Base-by-base conservation (phyloP, 1,140 invertebrate genomes). In the Ips nitidus region DNA sequence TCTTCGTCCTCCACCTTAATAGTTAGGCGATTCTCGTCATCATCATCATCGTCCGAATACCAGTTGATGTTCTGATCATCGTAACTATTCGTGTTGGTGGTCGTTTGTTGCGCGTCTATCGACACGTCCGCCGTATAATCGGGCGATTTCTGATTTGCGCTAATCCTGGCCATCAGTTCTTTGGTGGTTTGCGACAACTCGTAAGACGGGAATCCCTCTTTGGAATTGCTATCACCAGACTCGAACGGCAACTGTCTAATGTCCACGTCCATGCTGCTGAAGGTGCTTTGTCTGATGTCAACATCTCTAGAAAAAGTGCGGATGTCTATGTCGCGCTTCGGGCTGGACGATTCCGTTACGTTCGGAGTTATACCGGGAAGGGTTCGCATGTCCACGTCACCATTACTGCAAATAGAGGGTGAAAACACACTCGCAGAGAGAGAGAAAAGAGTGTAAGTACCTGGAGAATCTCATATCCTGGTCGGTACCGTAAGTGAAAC, bases 11-110 rank as follows among this genome's bases (percentile, higher is more conserved):
- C 78, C n/a, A 76, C 77, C 69, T 78, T 77, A 45, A 77, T 77
- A 1, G 74, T 80, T 42, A 79, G 68, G 4, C 77, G 69, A 66
- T 79, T 76, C 8, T 75, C 73, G 45, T 78, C 76, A 40, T 76
- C 75, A 52, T 91, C 89, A 70, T 91, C 89, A 59, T 92, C 90
- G 73, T 89, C 90, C 0, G 89, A 91, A 77, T 91, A 92, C 90
- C 90, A 91, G 76, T 91, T 88, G 70, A 90, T 90, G 71, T 90
- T 88, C 67, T 90, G 89, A 69, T 89, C 84, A 59, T 84, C 83
- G 71, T 84, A 80, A 42, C 83, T 83, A 61, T 84, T 84, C 45
- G 84, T 4, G 45, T 5, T 79, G 52, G 61, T 82, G n/a, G 45
- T 4, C 45, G 45, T 47, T 22, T 22, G 22, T 22, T 22, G 22